These are phyloP conservation scores for Leiothrix lutea DNA, from an alignment of 2,113 vertebrate genomes.

Conservation along the genomic window DNA sequence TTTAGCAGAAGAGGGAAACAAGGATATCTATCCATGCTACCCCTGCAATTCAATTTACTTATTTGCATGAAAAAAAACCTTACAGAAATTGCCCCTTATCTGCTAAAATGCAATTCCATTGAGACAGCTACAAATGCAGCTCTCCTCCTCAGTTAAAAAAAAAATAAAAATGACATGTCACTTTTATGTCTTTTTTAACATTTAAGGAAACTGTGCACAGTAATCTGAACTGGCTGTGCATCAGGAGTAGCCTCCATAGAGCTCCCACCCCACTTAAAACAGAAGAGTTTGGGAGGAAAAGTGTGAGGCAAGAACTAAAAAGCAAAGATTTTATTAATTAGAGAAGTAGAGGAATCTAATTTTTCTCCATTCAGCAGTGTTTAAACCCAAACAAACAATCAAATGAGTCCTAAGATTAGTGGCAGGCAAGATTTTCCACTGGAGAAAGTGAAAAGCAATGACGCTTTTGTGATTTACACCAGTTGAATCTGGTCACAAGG, in stretches of 20 bases:
- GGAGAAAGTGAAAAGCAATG: conserved; percentile 28
- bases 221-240: not conserved
- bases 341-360: not conserved
- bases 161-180: not conserved
- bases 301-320: not conserved
- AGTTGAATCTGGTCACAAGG: conserved; percentile 44
- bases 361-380: not conserved
- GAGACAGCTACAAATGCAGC: not conserved
- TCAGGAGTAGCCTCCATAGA: not conserved
- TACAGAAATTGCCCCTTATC: not conserved
- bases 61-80: not conserved
- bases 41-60: not conserved
- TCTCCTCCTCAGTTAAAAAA: not conserved
- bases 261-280: not conserved
- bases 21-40: not conserved
- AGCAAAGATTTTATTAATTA: not conserved
- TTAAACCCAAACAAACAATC: conserved; percentile 8
- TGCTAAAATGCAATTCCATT: not conserved
- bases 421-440: conserved; percentile 30
- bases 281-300: not conserved
- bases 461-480: not conserved
- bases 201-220: not conserved
- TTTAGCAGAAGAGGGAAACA: not conserved
- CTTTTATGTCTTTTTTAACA: not conserved
- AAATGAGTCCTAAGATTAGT: not conserved